phyloP scores from a whole-genome alignment of 2,113 vertebrate species.

The Pollimyrus isidori region DNA sequence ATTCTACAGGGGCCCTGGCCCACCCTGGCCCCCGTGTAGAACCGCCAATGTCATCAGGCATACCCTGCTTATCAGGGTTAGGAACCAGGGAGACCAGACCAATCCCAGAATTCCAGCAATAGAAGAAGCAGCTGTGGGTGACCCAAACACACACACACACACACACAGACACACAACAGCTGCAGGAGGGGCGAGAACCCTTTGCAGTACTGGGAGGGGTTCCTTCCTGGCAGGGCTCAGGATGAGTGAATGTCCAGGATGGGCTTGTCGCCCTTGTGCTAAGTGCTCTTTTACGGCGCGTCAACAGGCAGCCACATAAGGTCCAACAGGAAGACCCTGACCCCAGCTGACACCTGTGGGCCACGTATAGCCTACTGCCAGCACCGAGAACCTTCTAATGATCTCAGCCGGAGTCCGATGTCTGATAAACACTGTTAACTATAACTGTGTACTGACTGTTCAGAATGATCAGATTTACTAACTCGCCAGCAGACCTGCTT shows the following conservation, averaged over 20 bases:
- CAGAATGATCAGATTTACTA: background rate
- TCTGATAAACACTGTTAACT: background rate
- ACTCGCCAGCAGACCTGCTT: background rate
- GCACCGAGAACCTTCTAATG: background rate
- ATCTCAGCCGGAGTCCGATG: background rate
- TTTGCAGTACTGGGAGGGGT: constrained; percentile 22
- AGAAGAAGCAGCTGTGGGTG: constrained; percentile 29
- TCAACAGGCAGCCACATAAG: background rate
- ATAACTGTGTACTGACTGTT: background rate
- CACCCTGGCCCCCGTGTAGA: no score
- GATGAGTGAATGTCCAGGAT: background rate
- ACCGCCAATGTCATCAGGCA: constrained; percentile 57
- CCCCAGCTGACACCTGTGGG: constrained; percentile 38
- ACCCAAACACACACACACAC: constrained; percentile 3
- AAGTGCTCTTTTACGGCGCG: background rate
- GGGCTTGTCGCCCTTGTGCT: constrained; percentile 1
- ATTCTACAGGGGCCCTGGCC: no score
- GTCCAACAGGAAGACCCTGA: constrained; percentile 33
- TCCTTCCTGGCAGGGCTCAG: constrained; percentile 21
- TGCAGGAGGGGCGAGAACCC: background rate
- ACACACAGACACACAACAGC: background rate
- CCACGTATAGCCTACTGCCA: background rate
- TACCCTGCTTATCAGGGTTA: constrained; percentile 60
- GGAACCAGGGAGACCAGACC: constrained; percentile 44
- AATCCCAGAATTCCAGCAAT: constrained; percentile 41